phyloP scores from a whole-genome alignment of 1,140 invertebrate genomes.

The Agrilus planipennis region DNA sequence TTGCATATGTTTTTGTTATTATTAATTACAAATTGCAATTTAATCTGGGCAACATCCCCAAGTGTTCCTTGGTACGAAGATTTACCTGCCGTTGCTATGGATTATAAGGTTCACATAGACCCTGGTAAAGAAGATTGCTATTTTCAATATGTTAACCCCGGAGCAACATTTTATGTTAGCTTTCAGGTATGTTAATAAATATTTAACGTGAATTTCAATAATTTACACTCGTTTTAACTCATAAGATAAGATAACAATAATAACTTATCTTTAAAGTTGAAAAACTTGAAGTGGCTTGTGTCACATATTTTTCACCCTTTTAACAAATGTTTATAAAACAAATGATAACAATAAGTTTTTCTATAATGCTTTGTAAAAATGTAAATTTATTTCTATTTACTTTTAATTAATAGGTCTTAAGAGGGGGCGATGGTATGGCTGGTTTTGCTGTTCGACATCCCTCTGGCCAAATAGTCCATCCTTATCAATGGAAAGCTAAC shows the following conservation, averaged over 20 bases:
- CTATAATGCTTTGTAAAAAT: too few relatives aligned
- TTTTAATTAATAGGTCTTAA: too few relatives aligned
- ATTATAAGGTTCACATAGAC: constrained; percentile 89
- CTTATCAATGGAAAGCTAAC: constrained; percentile 78
- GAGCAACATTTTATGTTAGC: constrained; percentile 86
- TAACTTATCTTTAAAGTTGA: too few relatives aligned
- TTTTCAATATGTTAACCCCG: constrained; percentile 81
- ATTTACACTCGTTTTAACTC: neutral
- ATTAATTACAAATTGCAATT: too few relatives aligned
- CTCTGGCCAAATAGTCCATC: constrained; percentile 68
- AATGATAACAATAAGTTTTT: too few relatives aligned
- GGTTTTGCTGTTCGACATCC: constrained; percentile 84
- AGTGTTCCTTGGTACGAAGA: constrained; percentile 61
- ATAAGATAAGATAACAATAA: too few relatives aligned
- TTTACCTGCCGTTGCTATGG: constrained; percentile 81
- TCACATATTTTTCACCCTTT: too few relatives aligned
- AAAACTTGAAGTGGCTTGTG: too few relatives aligned
- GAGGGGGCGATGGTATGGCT: constrained; percentile 85
- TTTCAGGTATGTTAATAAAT: constrained; percentile 60
- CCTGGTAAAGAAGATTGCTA: constrained; percentile 92
- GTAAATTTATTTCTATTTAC: too few relatives aligned
- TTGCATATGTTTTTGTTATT: too few relatives aligned
- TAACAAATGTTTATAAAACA: too few relatives aligned
- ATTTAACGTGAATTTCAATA: neutral
- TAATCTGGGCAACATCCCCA: constrained; percentile 15